Base-by-base conservation (phyloP, 2,113 vertebrate species). In the Malurus elegans region DNA sequence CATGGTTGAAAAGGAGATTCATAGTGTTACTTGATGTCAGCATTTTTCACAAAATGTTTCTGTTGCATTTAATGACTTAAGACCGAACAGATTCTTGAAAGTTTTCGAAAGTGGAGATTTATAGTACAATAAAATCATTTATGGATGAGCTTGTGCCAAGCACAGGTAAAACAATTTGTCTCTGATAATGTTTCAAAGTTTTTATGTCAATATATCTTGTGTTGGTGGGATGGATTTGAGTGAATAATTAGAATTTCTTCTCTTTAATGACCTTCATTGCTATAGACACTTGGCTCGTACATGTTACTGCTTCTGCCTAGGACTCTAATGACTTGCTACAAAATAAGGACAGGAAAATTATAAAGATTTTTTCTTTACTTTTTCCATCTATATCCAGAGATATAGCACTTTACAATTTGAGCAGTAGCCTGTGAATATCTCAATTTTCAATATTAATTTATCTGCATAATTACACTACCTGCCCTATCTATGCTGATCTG, bases 301-400 rank as follows among this genome's bases (percentile, higher is more conserved):
- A 4, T 34, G 8, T 44, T 75, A 66, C 10, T 51, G 13, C 19
- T 73, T 69, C 58, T 82, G 7, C 10, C 75, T 38, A 32, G 20
- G 15, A 67, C 4, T 51, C 6, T 48, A 50, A 64, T 65, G 20
- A 4, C 29, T 87, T 69, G 23, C 28, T 38, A 36, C 20, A 81
- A 48, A 78, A 65, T 8, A 64, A 57, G 9, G 31, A 36, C 47
- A 19, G 16, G 13, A 57, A 71, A 71, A 75, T 24, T 8, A 38
- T 12, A 62, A 51, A 47, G 6, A 56, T 19, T 38, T 38, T 38
- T 38, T 38, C 10, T 84, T 81, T 53, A 2, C 18, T 84, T 84
- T 76, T 10, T 31, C 36, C 18, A 6, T 1, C 0, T 51, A 8
- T 1, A 0, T 18, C 51, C 24, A 69, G 11, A 36, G 34, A 36